phyloP scores from a whole-genome alignment of 2,113 vertebrate species.

The Ammodytes dubius region DNA sequence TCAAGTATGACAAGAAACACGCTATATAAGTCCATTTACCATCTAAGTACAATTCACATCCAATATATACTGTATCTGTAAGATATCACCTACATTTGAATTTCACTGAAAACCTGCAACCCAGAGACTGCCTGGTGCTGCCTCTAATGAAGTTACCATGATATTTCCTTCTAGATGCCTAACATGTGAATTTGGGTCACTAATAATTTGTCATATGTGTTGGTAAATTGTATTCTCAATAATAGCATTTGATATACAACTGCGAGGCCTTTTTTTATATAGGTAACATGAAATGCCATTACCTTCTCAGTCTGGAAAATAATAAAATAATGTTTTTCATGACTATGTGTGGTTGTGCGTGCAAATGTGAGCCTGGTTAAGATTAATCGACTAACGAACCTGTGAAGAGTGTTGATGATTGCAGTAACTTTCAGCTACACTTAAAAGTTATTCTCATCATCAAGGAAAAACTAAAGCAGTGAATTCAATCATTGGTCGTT shows the following conservation, averaged over 20 bases:
- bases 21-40: too few species aligned
- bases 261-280: not conserved
- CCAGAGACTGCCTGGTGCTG: not conserved
- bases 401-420: not conserved
- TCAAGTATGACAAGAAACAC: too few species aligned
- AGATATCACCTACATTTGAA: not conserved
- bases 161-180: not conserved
- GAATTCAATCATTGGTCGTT: not conserved
- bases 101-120: not conserved
- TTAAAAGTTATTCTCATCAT: not conserved
- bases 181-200: not conserved
- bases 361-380: not conserved
- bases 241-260: not conserved
- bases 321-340: not conserved
- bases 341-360: not conserved
- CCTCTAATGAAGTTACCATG: not conserved
- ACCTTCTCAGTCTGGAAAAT: not conserved
- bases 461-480: not conserved
- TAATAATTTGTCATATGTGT: not conserved
- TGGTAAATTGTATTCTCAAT: not conserved
- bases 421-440: not conserved
- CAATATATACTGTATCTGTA: slow-evolving; percentile 13
- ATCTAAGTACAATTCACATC: slow-evolving; percentile 7
- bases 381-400: not conserved
- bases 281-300: not conserved